Conservation (phyloP, 1,140 invertebrate genomes). For the Cydia strobilella region DNA sequence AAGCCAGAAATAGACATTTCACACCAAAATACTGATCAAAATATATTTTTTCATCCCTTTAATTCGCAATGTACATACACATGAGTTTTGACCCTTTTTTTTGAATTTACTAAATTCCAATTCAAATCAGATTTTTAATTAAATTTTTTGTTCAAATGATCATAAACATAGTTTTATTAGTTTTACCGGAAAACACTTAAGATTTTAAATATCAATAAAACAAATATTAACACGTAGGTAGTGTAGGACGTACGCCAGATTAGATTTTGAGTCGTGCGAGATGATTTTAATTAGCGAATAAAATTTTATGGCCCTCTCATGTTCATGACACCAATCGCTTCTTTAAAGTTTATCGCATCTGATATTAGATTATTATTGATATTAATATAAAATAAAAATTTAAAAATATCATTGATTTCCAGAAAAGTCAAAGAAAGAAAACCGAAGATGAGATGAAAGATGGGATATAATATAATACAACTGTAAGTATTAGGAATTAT, state of each 20-base stretch:
- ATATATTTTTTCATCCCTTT: too few relatives aligned
- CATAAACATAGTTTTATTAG: neutral
- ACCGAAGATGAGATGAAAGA: too few relatives aligned
- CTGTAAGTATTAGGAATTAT: too few relatives aligned
- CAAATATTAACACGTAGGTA: neutral
- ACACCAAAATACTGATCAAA: too few relatives aligned
- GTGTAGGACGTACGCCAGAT: neutral
- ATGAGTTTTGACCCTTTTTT: too few relatives aligned
- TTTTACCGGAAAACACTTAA: neutral
- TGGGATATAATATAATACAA: too few relatives aligned
- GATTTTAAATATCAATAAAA: neutral
- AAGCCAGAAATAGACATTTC: too few relatives aligned
- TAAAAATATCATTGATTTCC: neutral
- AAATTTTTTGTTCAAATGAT: neutral
- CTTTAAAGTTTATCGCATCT: neutral
- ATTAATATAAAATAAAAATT: neutral
- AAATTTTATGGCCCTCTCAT: slow-evolving; percentile 24
- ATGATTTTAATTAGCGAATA: slow-evolving; percentile 31
- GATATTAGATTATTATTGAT: neutral
- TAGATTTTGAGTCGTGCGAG: neutral
- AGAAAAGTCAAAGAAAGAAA: too few relatives aligned
- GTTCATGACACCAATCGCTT: slow-evolving; percentile 26
- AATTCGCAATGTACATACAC: too few relatives aligned
- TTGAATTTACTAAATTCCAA: too few relatives aligned
- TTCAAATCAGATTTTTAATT: too few relatives aligned